Evolutionary conservation across 1,140 invertebrate species (phyloP), one percentile per base, ranked within the genome.

Genomic region (Spodoptera litura): DNA sequence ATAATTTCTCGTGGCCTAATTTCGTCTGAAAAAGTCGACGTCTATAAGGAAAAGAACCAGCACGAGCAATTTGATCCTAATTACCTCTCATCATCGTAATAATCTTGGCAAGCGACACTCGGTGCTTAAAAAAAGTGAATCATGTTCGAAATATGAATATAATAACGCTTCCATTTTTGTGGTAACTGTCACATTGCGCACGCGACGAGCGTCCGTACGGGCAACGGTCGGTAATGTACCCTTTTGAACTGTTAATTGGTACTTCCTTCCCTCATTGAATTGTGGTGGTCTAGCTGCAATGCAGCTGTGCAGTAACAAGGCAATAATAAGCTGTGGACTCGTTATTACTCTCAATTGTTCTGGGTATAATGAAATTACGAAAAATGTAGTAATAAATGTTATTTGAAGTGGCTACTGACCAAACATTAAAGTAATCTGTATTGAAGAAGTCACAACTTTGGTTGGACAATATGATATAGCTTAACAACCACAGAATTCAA

Each of bases 201-300:
- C 66, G 66, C 49, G 25, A n/a, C 12, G 66, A 12, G 51, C 25
- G 68, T 55, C 58, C 51, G 38, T 64, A 61, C 58, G 58, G 51
- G 62, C 8, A 53, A 31, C 61, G 61, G 71, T 68, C 71, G 44
- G 66, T 78, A 71, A 62, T 79, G 78, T 80, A 70, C 78, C 72
- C 78, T 75, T 80, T 61, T 55, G 62, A 59, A 56, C 68, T 31
- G 31, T 59, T 80, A 78, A 83, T 80, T 83, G 75, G 62, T 51
- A 71, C 76, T 80, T 83, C 81, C 81, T 74, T 55, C 74, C 62
- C 38, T 81, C 72, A 79, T 78, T 74, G 71, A 78, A 80, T 62
- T 56, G 78, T 73, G 74, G 35, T 52, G 44, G 49, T 51, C 35
- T 73, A 59, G 71, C 27, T 20, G 44, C 71, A 49, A n/a, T 59